phyloP scores from a whole-genome alignment of 2,888 invertebrate species.

The Ectobius pallidus region DNA sequence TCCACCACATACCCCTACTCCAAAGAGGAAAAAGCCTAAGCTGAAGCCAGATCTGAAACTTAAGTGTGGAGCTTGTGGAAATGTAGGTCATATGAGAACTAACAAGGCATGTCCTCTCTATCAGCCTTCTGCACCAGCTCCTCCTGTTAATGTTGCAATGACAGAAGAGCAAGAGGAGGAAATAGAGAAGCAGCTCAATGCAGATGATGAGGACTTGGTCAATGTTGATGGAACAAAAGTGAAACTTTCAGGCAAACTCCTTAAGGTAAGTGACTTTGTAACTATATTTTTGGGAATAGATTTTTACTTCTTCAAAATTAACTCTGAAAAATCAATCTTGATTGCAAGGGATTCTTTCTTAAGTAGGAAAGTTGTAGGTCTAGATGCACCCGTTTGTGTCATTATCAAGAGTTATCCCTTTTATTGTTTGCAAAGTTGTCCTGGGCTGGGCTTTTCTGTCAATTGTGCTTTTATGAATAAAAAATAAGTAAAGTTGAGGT shows the following conservation, averaged over 20 bases:
- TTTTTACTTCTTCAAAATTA: no score
- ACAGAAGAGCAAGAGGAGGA: slow-evolving; percentile 83
- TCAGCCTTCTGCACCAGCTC: slow-evolving; percentile 68
- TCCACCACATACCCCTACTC: slow-evolving; percentile 51
- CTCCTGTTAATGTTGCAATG: slow-evolving; percentile 71
- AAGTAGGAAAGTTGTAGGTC: no score
- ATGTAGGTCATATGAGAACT: slow-evolving; percentile 82
- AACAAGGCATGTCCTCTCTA: slow-evolving; percentile 98
- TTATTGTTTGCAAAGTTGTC: no score
- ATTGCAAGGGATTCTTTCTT: no score
- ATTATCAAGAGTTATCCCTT: no score
- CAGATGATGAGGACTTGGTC: slow-evolving; percentile 84
- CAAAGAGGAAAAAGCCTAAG: slow-evolving; percentile 76
- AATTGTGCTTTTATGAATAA: no score
- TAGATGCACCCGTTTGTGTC: no score
- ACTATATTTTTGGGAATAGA: no score
- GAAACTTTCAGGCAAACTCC: slow-evolving; percentile 83
- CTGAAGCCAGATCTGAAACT: slow-evolving; percentile 88
- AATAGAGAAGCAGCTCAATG: slow-evolving; percentile 74
- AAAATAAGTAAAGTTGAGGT: no score
- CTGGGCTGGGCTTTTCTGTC: no score
- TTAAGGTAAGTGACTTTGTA: slow-evolving; percentile 74
- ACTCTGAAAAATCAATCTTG: no score
- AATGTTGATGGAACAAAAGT: slow-evolving; percentile 96
- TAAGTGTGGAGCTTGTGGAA: slow-evolving; percentile 97